Evolutionary conservation across 2,113 vertebrate genomes (phyloP).

Genomic region (Centrocercus urophasianus): DNA sequence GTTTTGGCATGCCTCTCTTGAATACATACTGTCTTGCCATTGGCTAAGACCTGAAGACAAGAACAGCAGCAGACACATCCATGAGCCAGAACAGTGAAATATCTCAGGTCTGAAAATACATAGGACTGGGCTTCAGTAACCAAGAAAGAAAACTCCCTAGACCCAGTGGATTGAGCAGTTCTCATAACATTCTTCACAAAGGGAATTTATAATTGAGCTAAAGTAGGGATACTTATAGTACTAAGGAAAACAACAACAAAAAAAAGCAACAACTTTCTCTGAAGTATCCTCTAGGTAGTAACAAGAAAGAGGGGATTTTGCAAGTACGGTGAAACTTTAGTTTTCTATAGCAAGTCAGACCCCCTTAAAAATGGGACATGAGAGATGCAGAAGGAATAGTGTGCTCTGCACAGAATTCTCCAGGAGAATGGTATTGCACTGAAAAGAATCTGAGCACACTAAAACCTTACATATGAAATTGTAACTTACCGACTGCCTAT

Average conservation of each 20-base stretch:
- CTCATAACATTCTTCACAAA: not conserved
- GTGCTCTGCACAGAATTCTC: not conserved
- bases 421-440: not conserved
- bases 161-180: accelerated
- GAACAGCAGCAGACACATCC: not conserved
- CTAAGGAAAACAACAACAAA: not conserved
- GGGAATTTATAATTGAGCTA: not conserved
- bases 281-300: not conserved
- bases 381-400: not conserved
- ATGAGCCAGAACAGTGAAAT: accelerated
- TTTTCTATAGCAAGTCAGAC: not conserved
- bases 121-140: not conserved
- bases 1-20: not conserved
- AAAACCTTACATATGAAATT: not conserved
- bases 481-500: not conserved
- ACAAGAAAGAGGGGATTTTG: not conserved
- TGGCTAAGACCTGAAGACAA: not conserved
- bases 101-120: not conserved
- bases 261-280: not conserved
- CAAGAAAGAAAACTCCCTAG: not conserved
- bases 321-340: not conserved
- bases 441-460: not conserved
- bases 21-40: not conserved
- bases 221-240: not conserved
- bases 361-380: not conserved